phyloP scores from a whole-genome alignment of 2,113 vertebrate genomes.

The Paedocypris sp. region DNA sequence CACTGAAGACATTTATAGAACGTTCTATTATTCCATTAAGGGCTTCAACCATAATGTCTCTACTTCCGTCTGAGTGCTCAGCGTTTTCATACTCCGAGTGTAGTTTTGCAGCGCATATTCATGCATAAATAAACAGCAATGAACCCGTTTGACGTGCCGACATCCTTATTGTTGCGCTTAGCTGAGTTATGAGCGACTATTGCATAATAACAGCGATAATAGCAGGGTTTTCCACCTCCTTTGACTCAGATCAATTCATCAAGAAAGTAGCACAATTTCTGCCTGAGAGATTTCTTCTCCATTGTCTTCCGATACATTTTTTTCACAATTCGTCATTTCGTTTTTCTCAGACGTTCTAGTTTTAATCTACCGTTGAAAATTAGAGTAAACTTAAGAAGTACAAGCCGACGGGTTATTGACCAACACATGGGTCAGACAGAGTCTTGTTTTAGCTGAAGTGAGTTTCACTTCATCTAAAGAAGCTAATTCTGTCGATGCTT shows the following conservation, averaged over 20 bases:
- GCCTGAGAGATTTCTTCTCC: no score
- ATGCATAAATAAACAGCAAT: conserved; percentile 31
- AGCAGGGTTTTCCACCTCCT: conserved; percentile 1
- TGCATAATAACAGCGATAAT: conserved; percentile 1
- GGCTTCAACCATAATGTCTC: conserved; percentile 15
- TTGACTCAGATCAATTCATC: conserved; percentile 4
- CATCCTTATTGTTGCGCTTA: conserved; percentile 9
- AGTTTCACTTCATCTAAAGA: no score
- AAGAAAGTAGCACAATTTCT: conserved; percentile 5
- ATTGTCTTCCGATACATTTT: no score
- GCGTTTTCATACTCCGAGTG: neutral
- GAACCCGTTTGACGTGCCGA: conserved; percentile 13
- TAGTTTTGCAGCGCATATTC: conserved; percentile 24
- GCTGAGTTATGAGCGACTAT: conserved; percentile 20
- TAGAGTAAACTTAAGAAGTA: no score
- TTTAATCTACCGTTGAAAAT: no score
- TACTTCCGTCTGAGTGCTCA: neutral
- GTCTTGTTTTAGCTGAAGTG: no score
- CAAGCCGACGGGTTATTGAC: no score
- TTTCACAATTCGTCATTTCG: no score
- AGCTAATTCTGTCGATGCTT: neutral
- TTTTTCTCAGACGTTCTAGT: no score
- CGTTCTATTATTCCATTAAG: conserved; percentile 18
- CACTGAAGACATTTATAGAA: conserved; percentile 15
- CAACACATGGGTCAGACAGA: no score